phyloP scores from a whole-genome alignment of 2,888 invertebrate genomes.

The Vanessa cardui region DNA sequence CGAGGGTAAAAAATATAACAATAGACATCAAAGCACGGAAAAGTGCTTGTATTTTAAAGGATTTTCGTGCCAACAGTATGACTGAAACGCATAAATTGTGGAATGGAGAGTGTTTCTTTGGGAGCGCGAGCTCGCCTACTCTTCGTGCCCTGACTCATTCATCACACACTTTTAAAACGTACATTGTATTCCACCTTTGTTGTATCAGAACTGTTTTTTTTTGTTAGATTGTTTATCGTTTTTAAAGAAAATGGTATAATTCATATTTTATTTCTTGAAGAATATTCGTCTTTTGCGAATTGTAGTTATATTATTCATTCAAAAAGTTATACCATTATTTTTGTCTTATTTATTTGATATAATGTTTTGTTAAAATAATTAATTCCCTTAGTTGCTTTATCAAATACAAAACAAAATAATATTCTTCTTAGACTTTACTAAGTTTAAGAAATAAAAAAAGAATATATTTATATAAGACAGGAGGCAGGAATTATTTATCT shows the following conservation, averaged over 20 bases:
- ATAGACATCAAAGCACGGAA: constrained; percentile 28
- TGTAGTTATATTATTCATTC: not conserved
- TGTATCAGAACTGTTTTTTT: constrained; percentile 33
- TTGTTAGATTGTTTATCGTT: constrained; percentile 30
- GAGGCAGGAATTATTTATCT: not conserved
- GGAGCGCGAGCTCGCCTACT: constrained; percentile 35
- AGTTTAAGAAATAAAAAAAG: too few relatives aligned
- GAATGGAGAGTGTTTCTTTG: constrained; percentile 34
- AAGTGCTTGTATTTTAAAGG: constrained; percentile 45
- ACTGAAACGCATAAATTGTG: constrained; percentile 39
- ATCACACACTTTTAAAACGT: constrained; percentile 38
- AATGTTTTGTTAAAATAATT: too few relatives aligned
- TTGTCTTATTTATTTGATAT: too few relatives aligned
- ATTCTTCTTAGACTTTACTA: not conserved
- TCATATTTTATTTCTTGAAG: not conserved
- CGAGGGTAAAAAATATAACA: constrained; percentile 19
- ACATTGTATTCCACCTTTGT: constrained; percentile 32
- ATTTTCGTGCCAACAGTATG: constrained; percentile 49
- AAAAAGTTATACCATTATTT: too few relatives aligned
- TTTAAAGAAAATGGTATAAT: constrained; percentile 3
- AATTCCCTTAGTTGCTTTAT: too few relatives aligned
- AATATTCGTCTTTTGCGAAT: not conserved
- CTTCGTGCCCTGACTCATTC: constrained; percentile 35
- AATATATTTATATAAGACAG: too few relatives aligned
- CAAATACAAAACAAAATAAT: too few relatives aligned